Evolutionary conservation across 1,140 invertebrate species (phyloP).

Genomic region (Uloborus diversus): DNA sequence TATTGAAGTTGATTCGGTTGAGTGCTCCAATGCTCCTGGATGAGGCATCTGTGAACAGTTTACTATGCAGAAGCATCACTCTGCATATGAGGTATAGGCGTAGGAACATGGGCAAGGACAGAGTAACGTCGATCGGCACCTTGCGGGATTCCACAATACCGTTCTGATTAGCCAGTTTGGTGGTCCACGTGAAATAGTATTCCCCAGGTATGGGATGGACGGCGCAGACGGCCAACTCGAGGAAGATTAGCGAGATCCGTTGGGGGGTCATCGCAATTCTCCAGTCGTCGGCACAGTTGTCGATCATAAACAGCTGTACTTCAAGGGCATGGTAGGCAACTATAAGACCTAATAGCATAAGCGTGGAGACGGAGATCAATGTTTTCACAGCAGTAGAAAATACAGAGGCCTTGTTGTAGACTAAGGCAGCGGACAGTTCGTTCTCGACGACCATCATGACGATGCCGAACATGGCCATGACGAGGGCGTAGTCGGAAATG

Average conservation of each 20-base stretch:
- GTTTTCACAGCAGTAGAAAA: slow-evolving; percentile 97
- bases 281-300: slow-evolving; percentile 99
- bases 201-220: slow-evolving; percentile 97
- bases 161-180: slow-evolving; percentile 90
- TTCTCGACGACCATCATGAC: slow-evolving; percentile 99
- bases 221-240: slow-evolving; percentile 94
- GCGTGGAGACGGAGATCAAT: slow-evolving; percentile 97
- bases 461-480: slow-evolving; percentile 99
- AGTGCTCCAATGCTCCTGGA: slow-evolving; percentile 83
- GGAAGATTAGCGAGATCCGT: slow-evolving; percentile 88
- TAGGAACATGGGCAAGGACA: slow-evolving; percentile 99
- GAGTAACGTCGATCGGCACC: slow-evolving; percentile 93
- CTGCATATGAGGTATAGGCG: slow-evolving; percentile 98
- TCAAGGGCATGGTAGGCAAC: slow-evolving; percentile 99
- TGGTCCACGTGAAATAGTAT: slow-evolving; percentile 96
- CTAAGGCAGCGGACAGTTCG: slow-evolving; percentile 92
- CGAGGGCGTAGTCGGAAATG: slow-evolving; percentile 97
- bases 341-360: slow-evolving; percentile 98
- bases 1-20: slow-evolving; percentile 99
- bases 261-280: slow-evolving; percentile 99
- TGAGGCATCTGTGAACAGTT: slow-evolving; percentile 99
- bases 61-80: slow-evolving; percentile 98
- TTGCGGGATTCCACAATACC: slow-evolving; percentile 72
- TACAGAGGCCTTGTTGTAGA: slow-evolving; percentile 94
- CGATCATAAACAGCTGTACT: slow-evolving; percentile 99